Conservation (phyloP, 2,888 invertebrate species). For the Pristionchus exspectatus region DNA sequence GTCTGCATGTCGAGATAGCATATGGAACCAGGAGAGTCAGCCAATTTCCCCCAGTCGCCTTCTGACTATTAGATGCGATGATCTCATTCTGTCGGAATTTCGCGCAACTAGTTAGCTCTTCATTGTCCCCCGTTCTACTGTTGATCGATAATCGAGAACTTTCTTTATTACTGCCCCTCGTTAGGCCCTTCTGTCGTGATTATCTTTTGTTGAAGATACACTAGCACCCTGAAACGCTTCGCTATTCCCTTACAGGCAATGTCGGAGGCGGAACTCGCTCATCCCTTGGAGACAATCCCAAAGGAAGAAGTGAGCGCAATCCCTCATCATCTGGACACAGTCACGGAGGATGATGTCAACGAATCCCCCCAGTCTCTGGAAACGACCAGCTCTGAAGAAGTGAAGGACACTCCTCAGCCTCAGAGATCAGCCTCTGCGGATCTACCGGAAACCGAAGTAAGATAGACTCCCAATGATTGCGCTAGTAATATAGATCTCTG, state of each 20-base stretch:
- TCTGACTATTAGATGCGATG: slow-evolving; percentile 23
- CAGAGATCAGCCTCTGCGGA: slow-evolving; percentile 1
- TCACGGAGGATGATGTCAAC: not conserved
- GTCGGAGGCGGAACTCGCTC: not conserved
- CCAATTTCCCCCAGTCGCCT: not conserved
- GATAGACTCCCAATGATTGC: not conserved
- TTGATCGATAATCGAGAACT: not conserved
- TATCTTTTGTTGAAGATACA: too few relatives aligned
- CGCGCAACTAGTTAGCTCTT: not conserved
- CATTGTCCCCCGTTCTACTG: not conserved
- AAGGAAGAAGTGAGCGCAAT: not conserved
- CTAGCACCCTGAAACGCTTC: not conserved
- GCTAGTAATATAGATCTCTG: too few relatives aligned
- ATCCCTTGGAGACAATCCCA: not conserved
- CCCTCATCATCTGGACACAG: not conserved
- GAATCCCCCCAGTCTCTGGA: not conserved
- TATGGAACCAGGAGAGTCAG: not conserved
- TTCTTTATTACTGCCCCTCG: too few relatives aligned
- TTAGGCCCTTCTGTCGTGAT: too few relatives aligned
- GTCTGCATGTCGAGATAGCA: not conserved
- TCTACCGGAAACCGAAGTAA: not conserved
- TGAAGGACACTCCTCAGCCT: not conserved
- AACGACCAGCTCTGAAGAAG: not conserved
- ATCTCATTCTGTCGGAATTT: slow-evolving; percentile 21
- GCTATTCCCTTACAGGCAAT: not conserved